A percentile compares a stretch with the other conserved stretches of the same genome.
These are phyloP conservation scores for Halictus quadricinctus DNA, from an alignment of 2,888 invertebrate genomes.

Conservation along the genomic window DNA sequence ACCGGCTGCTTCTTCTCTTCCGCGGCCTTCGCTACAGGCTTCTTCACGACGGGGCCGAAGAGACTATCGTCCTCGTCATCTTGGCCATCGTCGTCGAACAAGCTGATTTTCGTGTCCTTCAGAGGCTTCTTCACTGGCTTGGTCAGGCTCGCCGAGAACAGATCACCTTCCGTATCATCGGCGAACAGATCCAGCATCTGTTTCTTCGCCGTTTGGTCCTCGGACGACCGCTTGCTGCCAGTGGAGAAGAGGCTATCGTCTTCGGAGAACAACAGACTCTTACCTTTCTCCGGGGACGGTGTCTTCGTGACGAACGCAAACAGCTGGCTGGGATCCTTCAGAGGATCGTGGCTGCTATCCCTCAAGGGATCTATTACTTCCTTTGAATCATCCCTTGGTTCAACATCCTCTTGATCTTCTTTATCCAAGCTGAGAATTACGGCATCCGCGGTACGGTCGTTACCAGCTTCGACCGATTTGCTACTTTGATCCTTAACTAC, in stretches of 20 bases:
- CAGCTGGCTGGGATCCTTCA: conserved; percentile 79
- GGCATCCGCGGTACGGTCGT: not conserved
- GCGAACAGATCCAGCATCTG: conserved; percentile 72
- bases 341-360: conserved; percentile 75
- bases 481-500: not conserved
- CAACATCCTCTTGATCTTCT: not conserved
- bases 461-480: not conserved
- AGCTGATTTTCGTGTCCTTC: conserved; percentile 70
- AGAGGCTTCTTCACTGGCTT: conserved; percentile 71
- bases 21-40: conserved; percentile 47
- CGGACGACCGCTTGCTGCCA: conserved; percentile 60
- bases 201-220: conserved; percentile 59
- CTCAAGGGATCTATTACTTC: conserved; percentile 75
- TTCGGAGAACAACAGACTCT: conserved; percentile 73
- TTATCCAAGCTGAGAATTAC: not conserved
- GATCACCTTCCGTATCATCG: conserved; percentile 76
- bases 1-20: conserved; percentile 42
- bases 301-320: conserved; percentile 81
- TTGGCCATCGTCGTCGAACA: conserved; percentile 76
- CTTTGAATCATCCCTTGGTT: conserved; percentile 36
- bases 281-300: conserved; percentile 79
- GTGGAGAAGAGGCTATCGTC: conserved; percentile 78
- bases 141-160: conserved; percentile 73
- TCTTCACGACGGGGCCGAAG: conserved; percentile 67
- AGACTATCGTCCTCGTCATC: conserved; percentile 75